phyloP scores from a whole-genome alignment of 2,113 vertebrate species.

The Sinocyclocheilus anshuiensis region DNA sequence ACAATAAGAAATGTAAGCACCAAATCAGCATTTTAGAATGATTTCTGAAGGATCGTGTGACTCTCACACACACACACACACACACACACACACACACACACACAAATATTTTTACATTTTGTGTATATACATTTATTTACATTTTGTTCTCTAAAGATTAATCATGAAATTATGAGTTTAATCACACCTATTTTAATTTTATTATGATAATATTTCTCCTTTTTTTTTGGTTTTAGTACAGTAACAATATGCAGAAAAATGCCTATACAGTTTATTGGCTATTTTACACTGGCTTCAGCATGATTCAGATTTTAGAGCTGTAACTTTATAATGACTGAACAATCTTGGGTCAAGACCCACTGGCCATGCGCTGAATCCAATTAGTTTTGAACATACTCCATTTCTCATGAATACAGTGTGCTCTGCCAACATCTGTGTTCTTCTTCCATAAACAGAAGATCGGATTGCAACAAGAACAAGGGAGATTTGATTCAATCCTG shows the following conservation, averaged over 20 bases:
- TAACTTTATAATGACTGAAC: neutral
- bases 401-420: constrained; percentile 8
- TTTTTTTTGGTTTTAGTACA: no score
- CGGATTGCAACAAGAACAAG: constrained; percentile 4
- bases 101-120: no score
- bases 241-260: neutral
- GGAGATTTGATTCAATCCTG: constrained; percentile 23
- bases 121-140: no score
- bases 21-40: no score
- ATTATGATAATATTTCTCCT: no score
- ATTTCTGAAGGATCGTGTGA: neutral
- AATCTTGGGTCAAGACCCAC: neutral
- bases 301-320: neutral
- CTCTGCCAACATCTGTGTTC: constrained; percentile 18
- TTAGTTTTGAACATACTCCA: neutral
- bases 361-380: neutral
- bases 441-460: constrained; percentile 26
- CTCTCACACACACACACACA: no score
- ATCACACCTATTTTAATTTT: no score
- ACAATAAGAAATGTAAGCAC: no score
- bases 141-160: no score
- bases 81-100: no score
- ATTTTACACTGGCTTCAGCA: neutral
- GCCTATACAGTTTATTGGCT: neutral
- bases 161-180: no score